Percentiles rank a stretch among this genome's conserved stretches.
Evolutionary conservation across 37 sponge, comb jelly and placozoan species (phyloP).

Genomic region (Bolinopsis microptera): DNA sequence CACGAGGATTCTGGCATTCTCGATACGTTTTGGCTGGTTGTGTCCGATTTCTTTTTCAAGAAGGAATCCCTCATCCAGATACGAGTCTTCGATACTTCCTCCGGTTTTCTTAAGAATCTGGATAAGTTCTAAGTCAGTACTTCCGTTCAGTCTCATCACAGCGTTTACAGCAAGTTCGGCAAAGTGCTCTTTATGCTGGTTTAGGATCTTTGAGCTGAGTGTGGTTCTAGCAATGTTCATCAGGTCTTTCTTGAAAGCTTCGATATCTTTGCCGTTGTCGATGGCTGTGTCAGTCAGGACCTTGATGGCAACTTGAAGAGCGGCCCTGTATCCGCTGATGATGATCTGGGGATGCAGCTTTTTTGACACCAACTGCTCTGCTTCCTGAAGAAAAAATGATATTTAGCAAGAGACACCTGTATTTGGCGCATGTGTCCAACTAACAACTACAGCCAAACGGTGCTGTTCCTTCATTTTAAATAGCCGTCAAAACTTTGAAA

Average conservation of each 20-base stretch:
- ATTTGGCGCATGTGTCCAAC: no score
- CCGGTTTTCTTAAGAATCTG: constrained; percentile 96
- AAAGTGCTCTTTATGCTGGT: constrained; percentile 93
- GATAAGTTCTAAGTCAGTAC: constrained; percentile 82
- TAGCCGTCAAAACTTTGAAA: no score
- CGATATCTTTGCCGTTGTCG: constrained; percentile 74
- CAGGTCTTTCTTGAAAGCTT: constrained; percentile 74
- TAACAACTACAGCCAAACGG: no score
- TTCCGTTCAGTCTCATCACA: constrained; percentile 81
- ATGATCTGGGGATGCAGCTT: constrained; percentile 98
- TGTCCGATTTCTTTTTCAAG: constrained; percentile 96
- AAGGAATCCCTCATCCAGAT: constrained; percentile 98
- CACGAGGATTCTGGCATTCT: constrained; percentile 89
- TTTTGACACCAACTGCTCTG: constrained; percentile 78
- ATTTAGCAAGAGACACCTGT: not conserved
- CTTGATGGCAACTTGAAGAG: constrained; percentile 53
- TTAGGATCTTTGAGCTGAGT: constrained; percentile 94
- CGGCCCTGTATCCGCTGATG: constrained; percentile 72
- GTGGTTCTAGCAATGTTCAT: constrained; percentile 96
- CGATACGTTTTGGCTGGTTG: constrained; percentile 95
- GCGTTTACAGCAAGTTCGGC: constrained; percentile 93
- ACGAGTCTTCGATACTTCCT: constrained; percentile 84
- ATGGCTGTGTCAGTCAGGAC: constrained; percentile 78
- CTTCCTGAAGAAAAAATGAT: constrained; percentile 72
- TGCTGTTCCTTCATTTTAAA: no score